phyloP scores from a whole-genome alignment of 2,888 invertebrate genomes.

The Drosophila sordidula region DNA sequence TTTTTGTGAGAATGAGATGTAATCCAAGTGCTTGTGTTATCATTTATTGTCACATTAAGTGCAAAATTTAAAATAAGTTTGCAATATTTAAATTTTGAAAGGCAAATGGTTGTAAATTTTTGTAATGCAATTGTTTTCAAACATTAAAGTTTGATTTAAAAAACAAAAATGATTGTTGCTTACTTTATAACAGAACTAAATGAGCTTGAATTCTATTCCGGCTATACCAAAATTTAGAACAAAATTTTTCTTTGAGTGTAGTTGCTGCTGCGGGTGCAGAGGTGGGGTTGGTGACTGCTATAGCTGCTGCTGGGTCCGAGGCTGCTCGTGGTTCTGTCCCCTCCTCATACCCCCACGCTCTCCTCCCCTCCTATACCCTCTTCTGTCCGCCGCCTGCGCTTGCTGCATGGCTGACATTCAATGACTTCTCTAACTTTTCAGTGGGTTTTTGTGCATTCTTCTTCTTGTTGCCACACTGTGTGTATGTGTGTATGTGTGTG shows the following conservation, averaged over 20 bases:
- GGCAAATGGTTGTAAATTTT: too few relatives aligned
- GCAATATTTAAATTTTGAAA: too few relatives aligned
- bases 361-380: background rate
- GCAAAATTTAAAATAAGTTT: too few relatives aligned
- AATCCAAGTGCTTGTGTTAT: too few relatives aligned
- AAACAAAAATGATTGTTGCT: too few relatives aligned
- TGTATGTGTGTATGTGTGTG: slow-evolving; percentile 21
- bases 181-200: too few relatives aligned
- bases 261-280: slow-evolving; percentile 17
- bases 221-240: background rate
- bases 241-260: background rate
- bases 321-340: background rate
- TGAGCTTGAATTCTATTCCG: too few relatives aligned
- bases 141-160: too few relatives aligned
- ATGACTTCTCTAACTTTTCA: slow-evolving; percentile 77
- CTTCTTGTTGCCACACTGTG: slow-evolving; percentile 28
- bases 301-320: too few relatives aligned
- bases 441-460: slow-evolving; percentile 66
- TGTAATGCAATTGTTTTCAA: too few relatives aligned
- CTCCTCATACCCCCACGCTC: background rate
- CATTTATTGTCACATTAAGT: too few relatives aligned
- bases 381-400: slow-evolving; percentile 14
- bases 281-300: background rate
- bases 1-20: too few relatives aligned
- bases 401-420: slow-evolving; percentile 79